Evolutionary conservation across 2,888 invertebrate species (phyloP).

Genomic region (Parnassius smintheus): DNA sequence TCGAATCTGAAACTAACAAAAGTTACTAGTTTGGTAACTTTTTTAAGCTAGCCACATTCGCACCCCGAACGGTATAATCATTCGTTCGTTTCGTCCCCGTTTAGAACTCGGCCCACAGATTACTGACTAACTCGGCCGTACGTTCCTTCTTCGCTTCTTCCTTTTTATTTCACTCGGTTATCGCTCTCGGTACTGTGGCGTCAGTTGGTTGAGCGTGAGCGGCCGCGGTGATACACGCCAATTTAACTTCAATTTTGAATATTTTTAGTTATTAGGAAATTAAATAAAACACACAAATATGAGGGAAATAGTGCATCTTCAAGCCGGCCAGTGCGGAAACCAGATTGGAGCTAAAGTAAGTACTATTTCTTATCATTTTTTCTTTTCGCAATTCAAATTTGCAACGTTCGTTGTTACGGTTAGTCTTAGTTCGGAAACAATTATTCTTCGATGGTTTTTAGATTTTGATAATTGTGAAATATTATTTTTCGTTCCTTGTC

Average conservation of each 20-base stretch:
- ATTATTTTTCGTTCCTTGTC: too few relatives aligned
- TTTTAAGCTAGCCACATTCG: conserved; percentile 45
- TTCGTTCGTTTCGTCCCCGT: conserved; percentile 42
- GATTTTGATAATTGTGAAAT: too few relatives aligned
- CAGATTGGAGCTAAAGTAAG: conserved; percentile 86
- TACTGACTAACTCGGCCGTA: conserved; percentile 29
- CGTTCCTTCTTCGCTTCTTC: conserved; percentile 37
- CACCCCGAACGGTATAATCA: conserved; percentile 52
- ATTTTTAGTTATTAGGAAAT: conserved; percentile 38
- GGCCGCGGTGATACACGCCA: conserved; percentile 34
- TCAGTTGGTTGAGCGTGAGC: conserved; percentile 49
- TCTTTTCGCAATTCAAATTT: conserved; percentile 28
- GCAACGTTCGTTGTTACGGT: conserved; percentile 38
- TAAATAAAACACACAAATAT: conserved; percentile 64
- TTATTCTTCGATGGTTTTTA: not conserved
- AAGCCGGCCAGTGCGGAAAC: conserved; percentile 92
- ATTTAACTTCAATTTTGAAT: conserved; percentile 20
- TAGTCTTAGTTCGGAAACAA: conserved; percentile 19
- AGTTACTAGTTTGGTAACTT: conserved; percentile 39
- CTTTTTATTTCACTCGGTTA: conserved; percentile 57
- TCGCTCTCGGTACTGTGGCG: conserved; percentile 33
- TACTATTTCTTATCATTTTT: conserved; percentile 32
- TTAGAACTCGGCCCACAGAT: conserved; percentile 37
- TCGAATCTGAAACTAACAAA: not conserved
- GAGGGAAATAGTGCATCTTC: conserved; percentile 92